Evolutionary conservation across 2,113 vertebrate genomes (phyloP).

Genomic region (Ammodytes marinus): DNA sequence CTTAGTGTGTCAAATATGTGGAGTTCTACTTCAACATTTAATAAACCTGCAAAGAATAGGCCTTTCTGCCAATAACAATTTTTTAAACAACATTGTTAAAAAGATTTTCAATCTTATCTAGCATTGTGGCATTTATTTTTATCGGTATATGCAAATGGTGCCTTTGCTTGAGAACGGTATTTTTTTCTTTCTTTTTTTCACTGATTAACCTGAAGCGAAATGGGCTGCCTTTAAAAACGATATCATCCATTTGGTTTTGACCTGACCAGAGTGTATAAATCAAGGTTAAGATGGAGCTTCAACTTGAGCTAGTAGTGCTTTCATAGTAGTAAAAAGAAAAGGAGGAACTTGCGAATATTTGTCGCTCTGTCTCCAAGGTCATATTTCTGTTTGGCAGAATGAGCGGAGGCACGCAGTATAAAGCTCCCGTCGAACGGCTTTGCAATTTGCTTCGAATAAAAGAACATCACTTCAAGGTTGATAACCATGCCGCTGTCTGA

Average conservation of each 20-base stretch:
- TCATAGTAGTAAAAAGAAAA: conserved; percentile 3
- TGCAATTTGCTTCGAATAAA: conserved; percentile 53
- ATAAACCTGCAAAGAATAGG: not conserved
- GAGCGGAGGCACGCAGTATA: not conserved
- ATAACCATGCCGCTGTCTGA: conserved; percentile 37
- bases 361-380: conserved; percentile 19
- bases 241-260: not conserved
- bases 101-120: not conserved
- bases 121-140: not conserved
- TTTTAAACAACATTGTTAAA: not conserved
- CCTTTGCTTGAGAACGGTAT: not conserved
- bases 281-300: not conserved
- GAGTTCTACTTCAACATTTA: not conserved
- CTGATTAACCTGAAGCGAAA: not conserved
- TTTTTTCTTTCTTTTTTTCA: not conserved
- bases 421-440: not conserved
- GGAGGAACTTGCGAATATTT: not conserved
- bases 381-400: conserved; percentile 28
- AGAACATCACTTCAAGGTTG: conserved; percentile 44
- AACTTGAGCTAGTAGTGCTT: not conserved
- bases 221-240: not conserved
- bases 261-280: not conserved
- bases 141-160: not conserved
- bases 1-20: not conserved
- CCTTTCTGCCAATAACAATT: not conserved